Evolutionary conservation across 1,140 invertebrate genomes (phyloP).

Genomic region (Phthorimaea operculella): DNA sequence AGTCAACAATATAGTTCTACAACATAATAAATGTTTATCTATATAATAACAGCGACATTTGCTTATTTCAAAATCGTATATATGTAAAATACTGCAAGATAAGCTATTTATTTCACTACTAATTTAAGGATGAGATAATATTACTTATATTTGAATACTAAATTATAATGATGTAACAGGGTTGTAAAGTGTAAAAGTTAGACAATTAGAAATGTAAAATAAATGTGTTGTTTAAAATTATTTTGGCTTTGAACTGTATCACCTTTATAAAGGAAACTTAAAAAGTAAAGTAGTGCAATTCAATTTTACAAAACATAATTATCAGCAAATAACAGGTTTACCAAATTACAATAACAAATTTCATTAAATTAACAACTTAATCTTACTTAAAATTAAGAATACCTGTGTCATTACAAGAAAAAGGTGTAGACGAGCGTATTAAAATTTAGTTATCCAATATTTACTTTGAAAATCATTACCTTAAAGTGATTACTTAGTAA

Average conservation of each 20-base stretch:
- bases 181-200: conserved; percentile 27
- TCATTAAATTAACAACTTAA: too few relatives aligned
- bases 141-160: background rate
- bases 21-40: background rate
- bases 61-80: background rate
- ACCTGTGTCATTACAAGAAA: too few relatives aligned
- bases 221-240: conserved; percentile 33
- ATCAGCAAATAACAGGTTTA: too few relatives aligned
- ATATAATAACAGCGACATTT: background rate
- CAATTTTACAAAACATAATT: too few relatives aligned
- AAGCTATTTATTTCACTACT: background rate
- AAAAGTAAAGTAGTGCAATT: too few relatives aligned
- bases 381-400: too few relatives aligned
- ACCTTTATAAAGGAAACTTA: too few relatives aligned
- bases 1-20: background rate
- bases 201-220: conserved; percentile 38
- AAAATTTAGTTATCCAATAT: too few relatives aligned
- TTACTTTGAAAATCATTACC: too few relatives aligned
- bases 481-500: too few relatives aligned
- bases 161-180: conserved; percentile 26
- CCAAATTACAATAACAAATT: too few relatives aligned
- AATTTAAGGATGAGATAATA: conserved; percentile 1
- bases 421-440: too few relatives aligned
- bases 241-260: conserved; percentile 2
- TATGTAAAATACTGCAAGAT: background rate